Conservation (phyloP, 1,140 invertebrate genomes). For the Apis cerana region DNA sequence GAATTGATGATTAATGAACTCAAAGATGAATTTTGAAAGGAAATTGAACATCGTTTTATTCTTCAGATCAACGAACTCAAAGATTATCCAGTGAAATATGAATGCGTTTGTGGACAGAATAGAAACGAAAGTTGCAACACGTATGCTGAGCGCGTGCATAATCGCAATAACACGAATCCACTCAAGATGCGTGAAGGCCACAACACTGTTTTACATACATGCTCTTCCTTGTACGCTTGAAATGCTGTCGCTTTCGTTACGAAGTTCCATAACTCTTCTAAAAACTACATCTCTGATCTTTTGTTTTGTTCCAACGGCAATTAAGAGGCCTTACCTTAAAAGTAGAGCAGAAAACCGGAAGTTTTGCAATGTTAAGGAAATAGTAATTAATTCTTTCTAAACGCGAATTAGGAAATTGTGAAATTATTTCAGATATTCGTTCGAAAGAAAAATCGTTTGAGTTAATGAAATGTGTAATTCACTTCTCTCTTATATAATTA, state of each 20-base stretch:
- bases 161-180: conserved; percentile 23
- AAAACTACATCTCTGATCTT: no score
- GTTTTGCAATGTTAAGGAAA: background rate
- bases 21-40: no score
- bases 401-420: background rate
- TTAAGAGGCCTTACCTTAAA: background rate
- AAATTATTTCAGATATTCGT: background rate
- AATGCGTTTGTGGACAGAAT: conserved; percentile 4
- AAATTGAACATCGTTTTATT: background rate
- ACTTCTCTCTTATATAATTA: background rate
- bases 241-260: conserved; percentile 61
- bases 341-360: conserved; percentile 5
- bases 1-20: no score
- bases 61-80: background rate
- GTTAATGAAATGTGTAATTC: background rate
- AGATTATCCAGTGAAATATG: conserved; percentile 3
- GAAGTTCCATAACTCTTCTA: background rate
- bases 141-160: conserved; percentile 5
- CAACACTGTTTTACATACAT: conserved; percentile 58
- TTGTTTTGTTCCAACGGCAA: background rate
- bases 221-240: conserved; percentile 75
- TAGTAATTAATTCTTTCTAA: background rate
- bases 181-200: conserved; percentile 70
- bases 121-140: conserved; percentile 69
- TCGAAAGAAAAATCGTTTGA: background rate